Evolutionary conservation across 2,113 vertebrate genomes (phyloP).

Genomic region (Carassius auratus): DNA sequence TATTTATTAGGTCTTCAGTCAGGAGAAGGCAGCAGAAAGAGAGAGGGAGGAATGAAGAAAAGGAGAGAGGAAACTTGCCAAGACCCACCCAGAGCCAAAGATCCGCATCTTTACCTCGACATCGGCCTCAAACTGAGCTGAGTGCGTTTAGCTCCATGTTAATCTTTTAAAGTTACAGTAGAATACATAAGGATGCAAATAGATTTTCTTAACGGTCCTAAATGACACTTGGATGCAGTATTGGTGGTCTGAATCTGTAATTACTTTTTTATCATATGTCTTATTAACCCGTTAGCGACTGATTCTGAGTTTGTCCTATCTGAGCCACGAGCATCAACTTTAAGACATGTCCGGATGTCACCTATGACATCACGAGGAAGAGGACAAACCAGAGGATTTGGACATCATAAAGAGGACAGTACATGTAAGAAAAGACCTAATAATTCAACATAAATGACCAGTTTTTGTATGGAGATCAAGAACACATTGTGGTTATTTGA

Average conservation of each 20-base stretch:
- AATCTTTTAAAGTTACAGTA: not conserved
- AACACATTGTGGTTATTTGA: not conserved
- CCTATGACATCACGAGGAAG: conserved; percentile 34
- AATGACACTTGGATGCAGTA: not conserved
- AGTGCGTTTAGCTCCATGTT: conserved; percentile 67
- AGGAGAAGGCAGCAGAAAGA: conserved; percentile 7
- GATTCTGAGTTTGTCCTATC: conserved; percentile 49
- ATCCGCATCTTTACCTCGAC: conserved; percentile 65
- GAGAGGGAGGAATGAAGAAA: not conserved
- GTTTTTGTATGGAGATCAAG: not conserved
- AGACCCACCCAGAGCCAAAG: conserved; percentile 38
- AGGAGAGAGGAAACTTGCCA: not conserved
- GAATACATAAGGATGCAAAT: not conserved
- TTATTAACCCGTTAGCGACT: conserved; percentile 45
- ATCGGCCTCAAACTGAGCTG: conserved; percentile 48
- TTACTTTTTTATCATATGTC: not conserved
- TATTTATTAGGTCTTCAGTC: conserved; percentile 47
- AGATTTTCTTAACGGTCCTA: not conserved
- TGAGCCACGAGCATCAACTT: conserved; percentile 1
- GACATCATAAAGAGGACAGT: conserved; percentile 62
- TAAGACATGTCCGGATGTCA: conserved; percentile 61
- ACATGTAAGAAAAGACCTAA: conserved; percentile 68
- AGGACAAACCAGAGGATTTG: not conserved
- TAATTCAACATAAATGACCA: not conserved
- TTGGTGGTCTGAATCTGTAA: not conserved